Conservation (phyloP, 2,888 invertebrate genomes). For the Amiota mariae region DNA sequence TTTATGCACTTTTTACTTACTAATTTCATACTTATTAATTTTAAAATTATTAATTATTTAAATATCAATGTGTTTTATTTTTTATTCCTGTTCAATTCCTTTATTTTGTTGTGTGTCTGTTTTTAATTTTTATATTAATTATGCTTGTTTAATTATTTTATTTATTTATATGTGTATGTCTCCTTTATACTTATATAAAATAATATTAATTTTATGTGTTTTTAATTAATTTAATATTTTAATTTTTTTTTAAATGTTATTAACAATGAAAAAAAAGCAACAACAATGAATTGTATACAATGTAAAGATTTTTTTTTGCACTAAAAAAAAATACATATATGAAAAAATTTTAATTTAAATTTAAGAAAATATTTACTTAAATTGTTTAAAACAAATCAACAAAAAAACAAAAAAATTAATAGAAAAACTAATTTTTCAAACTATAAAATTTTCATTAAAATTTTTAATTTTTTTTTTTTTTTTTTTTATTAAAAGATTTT, state of each 20-base stretch:
- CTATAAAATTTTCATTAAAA: constrained; percentile 17
- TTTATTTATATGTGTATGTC: constrained; percentile 45
- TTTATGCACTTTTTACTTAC: not conserved
- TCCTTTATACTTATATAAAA: too few species aligned
- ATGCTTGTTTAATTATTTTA: constrained; percentile 20
- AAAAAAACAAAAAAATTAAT: too few species aligned
- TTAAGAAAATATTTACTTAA: constrained; percentile 1
- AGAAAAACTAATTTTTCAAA: constrained; percentile 23
- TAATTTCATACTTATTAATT: constrained; percentile 1
- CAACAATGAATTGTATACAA: constrained; percentile 6
- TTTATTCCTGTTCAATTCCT: constrained; percentile 22
- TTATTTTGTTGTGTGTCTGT: constrained; percentile 45
- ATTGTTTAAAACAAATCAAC: constrained; percentile 19
- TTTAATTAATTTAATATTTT: not conserved
- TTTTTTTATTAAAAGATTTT: too few species aligned
- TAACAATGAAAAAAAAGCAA: constrained; percentile 12
- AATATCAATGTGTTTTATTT: constrained; percentile 1
- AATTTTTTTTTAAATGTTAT: not conserved
- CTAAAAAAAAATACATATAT: not conserved
- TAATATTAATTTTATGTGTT: constrained; percentile 29
- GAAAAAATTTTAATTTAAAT: not conserved
- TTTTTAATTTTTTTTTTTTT: not conserved
- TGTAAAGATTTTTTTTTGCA: constrained; percentile 60
- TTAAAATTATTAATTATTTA: not conserved
- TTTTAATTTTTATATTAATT: not conserved